Evolutionary conservation across 2,113 vertebrate genomes (phyloP), one percentile per base, ranked within the genome.

Genomic region (Serilophus lunatus): DNA sequence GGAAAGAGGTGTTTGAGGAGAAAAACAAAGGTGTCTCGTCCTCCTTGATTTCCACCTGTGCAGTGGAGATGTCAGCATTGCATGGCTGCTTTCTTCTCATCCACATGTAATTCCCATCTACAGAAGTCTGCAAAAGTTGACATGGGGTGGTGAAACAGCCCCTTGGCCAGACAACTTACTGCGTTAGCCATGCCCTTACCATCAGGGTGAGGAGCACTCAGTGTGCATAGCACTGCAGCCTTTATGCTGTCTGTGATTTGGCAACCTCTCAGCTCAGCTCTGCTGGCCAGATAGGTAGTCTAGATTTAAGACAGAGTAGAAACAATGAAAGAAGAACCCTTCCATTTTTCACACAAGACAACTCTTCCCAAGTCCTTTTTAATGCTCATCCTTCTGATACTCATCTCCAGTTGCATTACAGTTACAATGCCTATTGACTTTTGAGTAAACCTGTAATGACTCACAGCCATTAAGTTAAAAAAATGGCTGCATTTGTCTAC

Each of bases 61-160:
- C 59, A 51, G 20, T 5, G 26, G 18, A 79, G 38, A 57, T 20
- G 8, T 35, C 44, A 72, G 49, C 35, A 13, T 11, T 31, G 19
- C 44, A 12, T 71, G 54, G 53, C 8, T 47, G 13, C 33, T 85
- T 42, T 59, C 38, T 42, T 40, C 26, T 74, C 17, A 50, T 74
- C 60, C 12, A 10, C 8, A 9, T 0, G 0, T 29, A n/a, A 20
- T 9, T 87, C 28, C 38, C 7, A 29, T 18, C 15, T 45, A 31
- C 44, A 76, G 17, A 93, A 23, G 29, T 56, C 38, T 60, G 63
- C 47, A 50, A 31, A 12, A 53, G 49, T 31, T 70, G 60, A 29
- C 2, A 2, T 19, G 40, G 82, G 33, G 14, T 2, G 7, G 35
- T 64, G 47, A 45, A 91, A n/a, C 4, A 24, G 24, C 14, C 7